A percentile compares a stretch with the other conserved stretches of the same genome.
phyloP scores from a whole-genome alignment of 2,888 invertebrate genomes.

The Drosophila incognita region DNA sequence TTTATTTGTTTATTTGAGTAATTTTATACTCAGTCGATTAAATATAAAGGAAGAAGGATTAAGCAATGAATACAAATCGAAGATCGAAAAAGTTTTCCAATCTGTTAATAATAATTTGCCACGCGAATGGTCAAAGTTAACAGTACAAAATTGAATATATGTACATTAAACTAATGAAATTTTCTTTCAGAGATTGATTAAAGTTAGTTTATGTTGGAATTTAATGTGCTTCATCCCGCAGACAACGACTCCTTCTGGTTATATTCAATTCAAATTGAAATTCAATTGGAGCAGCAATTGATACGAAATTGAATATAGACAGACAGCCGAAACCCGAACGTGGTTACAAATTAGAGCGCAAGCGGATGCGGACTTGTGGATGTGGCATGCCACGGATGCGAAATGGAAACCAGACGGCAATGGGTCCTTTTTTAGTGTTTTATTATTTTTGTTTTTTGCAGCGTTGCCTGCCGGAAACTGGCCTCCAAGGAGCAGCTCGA shows the following conservation, averaged over 20 bases:
- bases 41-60: background rate
- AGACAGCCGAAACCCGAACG: conserved; percentile 33
- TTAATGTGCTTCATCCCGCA: background rate
- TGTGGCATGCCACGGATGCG: background rate
- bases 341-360: conserved; percentile 44
- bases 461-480: conserved; percentile 4
- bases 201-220: conserved; percentile 10
- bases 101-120: background rate
- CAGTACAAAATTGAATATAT: background rate
- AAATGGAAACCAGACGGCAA: conserved; percentile 12
- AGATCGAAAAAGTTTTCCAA: background rate
- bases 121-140: background rate
- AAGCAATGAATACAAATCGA: background rate
- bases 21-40: background rate
- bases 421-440: background rate
- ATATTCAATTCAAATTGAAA: conserved; percentile 57
- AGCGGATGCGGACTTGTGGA: conserved; percentile 14
- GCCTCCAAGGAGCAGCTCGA: conserved; percentile 49
- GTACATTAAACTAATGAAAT: background rate
- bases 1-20: background rate
- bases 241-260: conserved; percentile 9
- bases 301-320: conserved; percentile 57
- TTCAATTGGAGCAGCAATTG: conserved; percentile 64
- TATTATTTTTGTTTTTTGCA: background rate
- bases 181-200: background rate